Percentiles rank a stretch among this genome's conserved stretches.
These are phyloP conservation scores for Sabellastarte sp. DNA, from an alignment of 2,888 invertebrate species.

Conservation along the genomic window DNA sequence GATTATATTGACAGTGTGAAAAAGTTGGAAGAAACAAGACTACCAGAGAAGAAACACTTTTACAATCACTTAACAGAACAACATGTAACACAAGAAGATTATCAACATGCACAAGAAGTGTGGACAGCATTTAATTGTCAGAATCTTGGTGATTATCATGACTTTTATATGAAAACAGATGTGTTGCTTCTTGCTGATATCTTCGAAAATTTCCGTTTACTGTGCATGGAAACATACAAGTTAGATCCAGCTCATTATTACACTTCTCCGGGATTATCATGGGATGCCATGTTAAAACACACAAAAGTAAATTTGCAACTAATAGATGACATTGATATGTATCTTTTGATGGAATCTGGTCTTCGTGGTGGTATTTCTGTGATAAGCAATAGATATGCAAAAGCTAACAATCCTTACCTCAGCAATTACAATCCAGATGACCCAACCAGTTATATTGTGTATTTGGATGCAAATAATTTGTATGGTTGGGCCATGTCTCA, in stretches of 20 bases:
- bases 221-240: slow-evolving; percentile 29
- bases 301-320: too few species aligned
- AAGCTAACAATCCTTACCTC: too few species aligned
- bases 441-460: not conserved
- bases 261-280: slow-evolving; percentile 34
- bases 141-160: slow-evolving; percentile 10
- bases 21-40: slow-evolving; percentile 31
- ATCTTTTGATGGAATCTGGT: too few species aligned
- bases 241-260: slow-evolving; percentile 36
- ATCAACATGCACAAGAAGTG: slow-evolving; percentile 6
- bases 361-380: too few species aligned
- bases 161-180: slow-evolving; percentile 12
- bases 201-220: slow-evolving; percentile 19
- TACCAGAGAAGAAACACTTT: not conserved
- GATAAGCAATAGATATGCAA: too few species aligned
- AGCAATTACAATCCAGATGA: slow-evolving; percentile 19
- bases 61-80: slow-evolving; percentile 6
- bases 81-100: slow-evolving; percentile 6
- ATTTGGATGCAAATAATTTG: not conserved
- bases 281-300: too few species aligned
- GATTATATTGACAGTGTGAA: too few species aligned
- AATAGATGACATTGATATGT: too few species aligned
- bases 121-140: slow-evolving; percentile 5
- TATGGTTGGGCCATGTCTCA: not conserved
- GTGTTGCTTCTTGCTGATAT: slow-evolving; percentile 10